Evolutionary conservation across 2,888 invertebrate genomes (phyloP).

Genomic region (Perizoma affinitatum): DNA sequence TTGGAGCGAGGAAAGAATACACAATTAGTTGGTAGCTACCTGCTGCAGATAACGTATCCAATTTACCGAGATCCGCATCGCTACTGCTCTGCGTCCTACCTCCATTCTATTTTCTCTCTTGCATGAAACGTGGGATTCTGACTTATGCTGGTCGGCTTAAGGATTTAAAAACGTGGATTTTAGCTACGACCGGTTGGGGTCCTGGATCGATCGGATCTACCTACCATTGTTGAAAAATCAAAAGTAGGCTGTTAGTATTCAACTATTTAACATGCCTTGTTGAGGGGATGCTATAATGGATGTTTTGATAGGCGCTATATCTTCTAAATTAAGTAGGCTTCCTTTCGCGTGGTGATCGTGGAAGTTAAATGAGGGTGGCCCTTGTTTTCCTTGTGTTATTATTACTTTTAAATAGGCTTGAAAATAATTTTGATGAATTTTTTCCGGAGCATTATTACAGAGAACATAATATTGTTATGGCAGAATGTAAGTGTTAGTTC

Average conservation of each 20-base stretch:
- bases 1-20: constrained; percentile 83
- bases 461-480: constrained; percentile 17
- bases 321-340: constrained; percentile 42
- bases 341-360: constrained; percentile 33
- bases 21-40: constrained; percentile 82
- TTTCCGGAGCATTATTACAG: constrained; percentile 25
- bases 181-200: constrained; percentile 75
- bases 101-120: constrained; percentile 45
- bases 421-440: constrained; percentile 24
- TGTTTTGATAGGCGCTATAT: constrained; percentile 43
- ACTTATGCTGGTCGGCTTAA: constrained; percentile 64
- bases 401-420: constrained; percentile 22
- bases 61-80: constrained; percentile 55
- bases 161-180: constrained; percentile 77
- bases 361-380: constrained; percentile 28
- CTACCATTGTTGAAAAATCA: constrained; percentile 78
- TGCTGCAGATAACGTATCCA: constrained; percentile 78
- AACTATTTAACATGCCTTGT: constrained; percentile 54
- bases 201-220: constrained; percentile 75
- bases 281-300: constrained; percentile 46
- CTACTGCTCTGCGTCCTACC: constrained; percentile 44
- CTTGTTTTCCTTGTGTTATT: constrained; percentile 22
- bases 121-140: constrained; percentile 47
- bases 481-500: neutral
- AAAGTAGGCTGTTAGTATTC: constrained; percentile 81